phyloP scores from a whole-genome alignment of 1,140 invertebrate genomes.

The Lordiphosa mommai region DNA sequence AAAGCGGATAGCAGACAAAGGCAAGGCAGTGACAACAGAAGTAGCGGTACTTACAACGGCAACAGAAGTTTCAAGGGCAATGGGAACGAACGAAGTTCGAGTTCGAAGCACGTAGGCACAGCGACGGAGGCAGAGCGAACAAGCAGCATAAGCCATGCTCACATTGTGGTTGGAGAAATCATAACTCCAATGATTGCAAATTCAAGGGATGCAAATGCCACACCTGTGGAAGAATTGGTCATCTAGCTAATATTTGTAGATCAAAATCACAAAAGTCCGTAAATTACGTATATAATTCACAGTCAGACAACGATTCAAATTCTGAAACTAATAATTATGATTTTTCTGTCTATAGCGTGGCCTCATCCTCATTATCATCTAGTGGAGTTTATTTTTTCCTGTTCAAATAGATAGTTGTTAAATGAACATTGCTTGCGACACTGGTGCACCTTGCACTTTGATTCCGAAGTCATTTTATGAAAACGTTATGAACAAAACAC shows the following conservation, averaged over 20 bases:
- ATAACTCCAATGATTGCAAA: too few species aligned
- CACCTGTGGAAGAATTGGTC: conserved; percentile 8
- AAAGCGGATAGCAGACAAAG: too few species aligned
- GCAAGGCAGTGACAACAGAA: too few species aligned
- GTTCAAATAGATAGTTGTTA: too few species aligned
- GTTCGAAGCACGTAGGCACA: neutral
- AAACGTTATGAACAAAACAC: too few species aligned
- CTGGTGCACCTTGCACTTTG: neutral
- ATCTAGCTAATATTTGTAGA: conserved; percentile 8
- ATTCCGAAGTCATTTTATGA: neutral
- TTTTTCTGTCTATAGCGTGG: conserved; percentile 8
- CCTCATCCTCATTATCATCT: conserved; percentile 1
- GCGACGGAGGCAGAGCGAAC: neutral
- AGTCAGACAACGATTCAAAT: neutral
- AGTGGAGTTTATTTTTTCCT: conserved; percentile 2
- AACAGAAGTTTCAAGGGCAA: neutral
- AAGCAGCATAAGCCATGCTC: neutral
- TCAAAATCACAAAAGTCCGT: neutral
- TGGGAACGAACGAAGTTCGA: neutral
- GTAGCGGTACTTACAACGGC: too few species aligned
- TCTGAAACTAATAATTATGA: conserved; percentile 5
- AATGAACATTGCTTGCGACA: too few species aligned
- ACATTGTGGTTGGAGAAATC: too few species aligned
- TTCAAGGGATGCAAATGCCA: neutral
- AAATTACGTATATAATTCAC: conserved; percentile 9